Evolutionary conservation across 2,113 vertebrate species (phyloP), one percentile per base, ranked within the genome.

Genomic region (Dryoscopus gambensis): DNA sequence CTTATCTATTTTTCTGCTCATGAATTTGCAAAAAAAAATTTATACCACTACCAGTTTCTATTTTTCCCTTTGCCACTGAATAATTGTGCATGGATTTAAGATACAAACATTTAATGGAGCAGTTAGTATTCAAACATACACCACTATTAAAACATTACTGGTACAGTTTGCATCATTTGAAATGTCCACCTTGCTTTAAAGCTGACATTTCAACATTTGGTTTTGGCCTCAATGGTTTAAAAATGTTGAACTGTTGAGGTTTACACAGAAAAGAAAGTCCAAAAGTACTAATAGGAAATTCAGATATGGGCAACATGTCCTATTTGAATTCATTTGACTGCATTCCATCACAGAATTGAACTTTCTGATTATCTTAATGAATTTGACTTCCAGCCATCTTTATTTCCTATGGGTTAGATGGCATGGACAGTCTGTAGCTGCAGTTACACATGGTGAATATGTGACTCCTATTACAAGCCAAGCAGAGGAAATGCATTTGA

Each of bases 11-110:
- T 90, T 83, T 80, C 71, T 88, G n/a, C 71, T 85, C 28, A 42
- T 49, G n/a, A 92, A 90, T 94, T 90, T 86, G 42, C 33, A 60
- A 30, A 70, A 93, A 89, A 87, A 42, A 70, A 91, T 77, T 90
- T 92, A 83, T 42, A 73, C 20, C 30, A 42, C 37, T 88, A 77
- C 13, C 35, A 74, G 37, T 74, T 88, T 62, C 47, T 83, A 13
- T 67, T 85, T 89, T 88, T 88, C 50, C 40, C 17, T 83, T 88
- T 88, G 40, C 50, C 55, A 77, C 46, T 67, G 47, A 90, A 83
- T 50, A 92, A 64, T 17, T 88, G 31, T 57, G 12, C 39, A 62
- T 55, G n/a, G 49, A 64, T 78, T 93, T 60, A 63, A 85, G 67
- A 85, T 35, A 78, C 16, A 79, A 71, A 30, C 46, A 59, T 52